Evolutionary conservation across 2,888 invertebrate genomes (phyloP), one percentile per base, ranked within the genome.

Genomic region (Idaea biselata): DNA sequence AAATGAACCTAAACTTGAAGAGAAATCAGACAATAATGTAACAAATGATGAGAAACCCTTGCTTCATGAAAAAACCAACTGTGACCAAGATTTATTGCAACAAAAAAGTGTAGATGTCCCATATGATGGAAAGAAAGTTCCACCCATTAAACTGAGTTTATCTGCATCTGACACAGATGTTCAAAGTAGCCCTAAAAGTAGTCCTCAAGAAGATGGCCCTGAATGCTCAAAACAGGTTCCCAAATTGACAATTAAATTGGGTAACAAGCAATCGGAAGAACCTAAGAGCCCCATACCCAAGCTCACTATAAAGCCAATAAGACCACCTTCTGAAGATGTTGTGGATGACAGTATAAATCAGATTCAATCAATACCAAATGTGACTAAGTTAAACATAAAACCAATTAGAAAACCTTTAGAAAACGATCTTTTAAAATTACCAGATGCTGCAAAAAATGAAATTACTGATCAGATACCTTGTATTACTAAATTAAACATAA

Each of bases 161-260:
- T 58, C 44, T 18, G 66, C 57, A 11, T 64, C 59, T 60, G 63
- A 59, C 16, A 44, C 64, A 55, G 61, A 67, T 60, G 66, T 75
- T 18, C 68, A 67, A 62, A 73, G 63, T 68, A 72, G 64, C 68
- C 77, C 68, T 71, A 75, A 74, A 72, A 72, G 67, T 66, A 72
- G 67, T 69, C 63, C 64, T 32, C 56, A 55, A 69, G 70, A 78
- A 62, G 77, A 79, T 62, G 78, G 82, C 58, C 64, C 72, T 58
- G 87, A 85, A 55, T 70, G 76, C 61, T 71, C 73, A 59, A 92
- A 89, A 80, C 88, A 88, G 68, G 86, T 93, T 60, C 93, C 93
- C 55, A 93, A 93, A 81, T 76, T 93, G 67, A 93, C 93, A 59
- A 93, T 93, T 54, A 93, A 93, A 81, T 75, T 93, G 64, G 76